Evolutionary conservation across 2,888 invertebrate genomes (phyloP), one percentile per base, ranked within the genome.

Genomic region (Plebejus anna): DNA sequence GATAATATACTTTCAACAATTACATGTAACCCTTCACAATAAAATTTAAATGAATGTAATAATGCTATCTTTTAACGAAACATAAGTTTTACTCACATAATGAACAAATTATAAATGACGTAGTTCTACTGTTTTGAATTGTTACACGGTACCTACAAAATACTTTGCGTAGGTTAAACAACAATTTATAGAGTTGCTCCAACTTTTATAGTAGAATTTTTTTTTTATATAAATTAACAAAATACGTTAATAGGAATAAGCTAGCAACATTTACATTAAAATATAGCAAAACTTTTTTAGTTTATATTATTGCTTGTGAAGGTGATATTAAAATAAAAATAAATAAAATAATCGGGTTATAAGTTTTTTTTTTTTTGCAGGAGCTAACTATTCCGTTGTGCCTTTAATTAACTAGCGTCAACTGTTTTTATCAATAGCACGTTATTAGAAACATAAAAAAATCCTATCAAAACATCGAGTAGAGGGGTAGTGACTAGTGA

Each of bases 81-180:
- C 66, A 32, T 66, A 66, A 66, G 66, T 66, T 32, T 66, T 66
- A 66, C 66, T 32, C 66, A 66, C 66, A 66, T 36, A 66, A 66
- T 66, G 16, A 16, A 5, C 16, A 36, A 66, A 66, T 66, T 66
- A 66, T 66, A 36, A 36, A 66, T 66, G 32, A 36, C 66, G 66
- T 66, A 66, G 32, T 66, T 66, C 66, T 66, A 5, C 32, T 66
- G 32, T 36, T 66, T 66, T 32, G 36, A 66, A 66, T 16, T 66
- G 32, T 66, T 66, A 66, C 66, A 36, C 32, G 66, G 66, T 66
- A 36, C 22, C 22, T 22, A 22, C 66, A 66, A 66, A 66, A 36
- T 32, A 13, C 66, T 66, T 32, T 36, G 13, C 32, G 66, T 66
- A 66, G 66, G 66, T 16, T 66, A 36, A 66, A 32, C 66, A 66